Evolutionary conservation across 2,113 vertebrate genomes (phyloP), one percentile per base, ranked within the genome.

Genomic region (Semicossyphus pulcher): DNA sequence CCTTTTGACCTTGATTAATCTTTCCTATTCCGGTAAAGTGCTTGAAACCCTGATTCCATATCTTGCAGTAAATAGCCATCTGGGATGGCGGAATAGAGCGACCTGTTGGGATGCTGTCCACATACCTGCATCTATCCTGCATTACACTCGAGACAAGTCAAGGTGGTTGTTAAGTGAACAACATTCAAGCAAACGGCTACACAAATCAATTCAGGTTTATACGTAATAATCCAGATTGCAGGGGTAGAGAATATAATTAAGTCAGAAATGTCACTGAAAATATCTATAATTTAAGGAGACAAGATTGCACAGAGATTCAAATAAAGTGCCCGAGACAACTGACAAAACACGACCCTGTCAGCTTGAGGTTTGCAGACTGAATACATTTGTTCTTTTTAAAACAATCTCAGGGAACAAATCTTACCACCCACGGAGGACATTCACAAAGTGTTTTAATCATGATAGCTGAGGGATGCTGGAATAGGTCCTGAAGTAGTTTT

Each of bases 1-100:
- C 45, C 12, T 67, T 84, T 78, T 69, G 36, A 81, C 70, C 58
- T 77, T 79, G 60, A 71, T 68, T 51, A 58, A 68, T 34, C 34
- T 70, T 71, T 59, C 20, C 42, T 65, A 45, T 59, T 80, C 45
- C 67, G n/a, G 28, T 65, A 83, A 78, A 63, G 44, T 41, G 54
- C 58, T 76, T 61, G 37, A 81, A 72, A 76, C 1, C 37, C 25
- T 54, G 16, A 26, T 57, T 76, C 62, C 11, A 37, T 61, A 53
- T 56, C 26, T n/a, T 11, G 49, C 71, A 70, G 49, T 73, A 74
- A 73, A 51, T 16, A 45, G 29, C 51, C 36, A 56, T 18, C 69
- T 39, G 48, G 60, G 32, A 37, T 62, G 70, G 49, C 0, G 9
- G 32, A 65, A 72, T 6, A 23, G 16, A 69, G 51, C 26, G 36